Evolutionary conservation across 2,888 invertebrate genomes (phyloP).

Genomic region (Phyto melanocephala): DNA sequence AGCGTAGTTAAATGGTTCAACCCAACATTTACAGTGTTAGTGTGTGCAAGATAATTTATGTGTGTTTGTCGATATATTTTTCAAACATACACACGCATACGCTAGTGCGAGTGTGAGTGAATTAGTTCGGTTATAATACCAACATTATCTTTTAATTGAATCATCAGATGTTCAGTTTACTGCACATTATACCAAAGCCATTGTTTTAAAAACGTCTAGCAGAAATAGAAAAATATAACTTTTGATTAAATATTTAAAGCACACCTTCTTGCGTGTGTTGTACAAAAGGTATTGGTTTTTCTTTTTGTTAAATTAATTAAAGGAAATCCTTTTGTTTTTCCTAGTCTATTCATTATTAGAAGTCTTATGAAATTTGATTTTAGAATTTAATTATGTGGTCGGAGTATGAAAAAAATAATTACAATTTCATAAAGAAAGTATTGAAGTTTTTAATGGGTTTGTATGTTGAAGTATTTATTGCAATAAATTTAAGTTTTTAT

Average conservation of each 20-base stretch:
- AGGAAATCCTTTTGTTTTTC: constrained; percentile 3
- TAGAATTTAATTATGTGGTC: background rate
- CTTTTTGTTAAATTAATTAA: constrained; percentile 11
- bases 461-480: background rate
- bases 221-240: constrained; percentile 24
- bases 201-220: background rate
- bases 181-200: constrained; percentile 21
- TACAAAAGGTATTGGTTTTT: constrained; percentile 11
- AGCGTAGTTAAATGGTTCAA: constrained; percentile 37
- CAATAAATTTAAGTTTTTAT: too few relatives aligned
- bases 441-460: background rate
- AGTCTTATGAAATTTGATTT: constrained; percentile 31
- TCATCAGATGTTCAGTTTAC: constrained; percentile 37
- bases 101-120: background rate
- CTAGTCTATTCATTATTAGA: background rate
- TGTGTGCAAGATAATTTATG: constrained; percentile 16
- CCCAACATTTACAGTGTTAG: constrained; percentile 9
- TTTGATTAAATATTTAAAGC: constrained; percentile 48
- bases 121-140: constrained; percentile 13
- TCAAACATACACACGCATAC: background rate
- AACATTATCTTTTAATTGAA: constrained; percentile 63
- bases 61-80: background rate
- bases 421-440: constrained; percentile 10
- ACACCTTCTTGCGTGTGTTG: background rate
- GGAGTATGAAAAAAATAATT: background rate